Conservation (phyloP, 2,797 vertebrate genomes). For the Acanthurus leucopareius region DNA sequence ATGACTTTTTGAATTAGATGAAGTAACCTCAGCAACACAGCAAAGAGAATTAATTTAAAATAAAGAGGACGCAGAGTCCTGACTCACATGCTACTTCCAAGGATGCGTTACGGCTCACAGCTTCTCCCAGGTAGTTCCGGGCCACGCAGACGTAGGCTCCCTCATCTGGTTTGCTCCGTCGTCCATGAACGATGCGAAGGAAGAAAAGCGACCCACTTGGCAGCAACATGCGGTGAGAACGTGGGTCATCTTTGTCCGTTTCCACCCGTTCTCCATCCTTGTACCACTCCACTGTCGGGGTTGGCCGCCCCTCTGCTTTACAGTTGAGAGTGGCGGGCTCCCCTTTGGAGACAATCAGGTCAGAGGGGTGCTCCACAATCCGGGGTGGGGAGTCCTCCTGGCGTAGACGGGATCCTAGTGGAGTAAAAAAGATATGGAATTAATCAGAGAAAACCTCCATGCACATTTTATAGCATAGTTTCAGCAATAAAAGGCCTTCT, state of each 20-base stretch:
- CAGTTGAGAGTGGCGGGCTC: constrained; percentile 99
- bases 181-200: constrained; percentile 96
- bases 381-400: constrained; percentile 97
- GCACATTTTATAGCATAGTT: neutral
- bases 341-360: constrained; percentile 99
- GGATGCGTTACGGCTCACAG: constrained; percentile 97
- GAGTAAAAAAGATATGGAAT: constrained; percentile 17
- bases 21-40: neutral
- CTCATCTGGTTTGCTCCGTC: constrained; percentile 97
- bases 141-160: constrained; percentile 97
- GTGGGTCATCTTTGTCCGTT: constrained; percentile 95
- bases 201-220: constrained; percentile 98
- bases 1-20: neutral
- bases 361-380: constrained; percentile 98
- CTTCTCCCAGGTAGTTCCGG: constrained; percentile 98
- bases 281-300: constrained; percentile 98
- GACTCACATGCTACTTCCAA: constrained; percentile 99
- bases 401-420: constrained; percentile 95
- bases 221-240: constrained; percentile 98
- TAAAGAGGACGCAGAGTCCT: neutral
- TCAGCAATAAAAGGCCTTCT: constrained; percentile 11
- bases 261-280: constrained; percentile 98
- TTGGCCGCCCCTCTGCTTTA: constrained; percentile 96
- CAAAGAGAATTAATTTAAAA: constrained; percentile 5
- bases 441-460: neutral